Base-by-base conservation (phyloP, 2,113 vertebrate species). In the Corythaeola cristata region DNA sequence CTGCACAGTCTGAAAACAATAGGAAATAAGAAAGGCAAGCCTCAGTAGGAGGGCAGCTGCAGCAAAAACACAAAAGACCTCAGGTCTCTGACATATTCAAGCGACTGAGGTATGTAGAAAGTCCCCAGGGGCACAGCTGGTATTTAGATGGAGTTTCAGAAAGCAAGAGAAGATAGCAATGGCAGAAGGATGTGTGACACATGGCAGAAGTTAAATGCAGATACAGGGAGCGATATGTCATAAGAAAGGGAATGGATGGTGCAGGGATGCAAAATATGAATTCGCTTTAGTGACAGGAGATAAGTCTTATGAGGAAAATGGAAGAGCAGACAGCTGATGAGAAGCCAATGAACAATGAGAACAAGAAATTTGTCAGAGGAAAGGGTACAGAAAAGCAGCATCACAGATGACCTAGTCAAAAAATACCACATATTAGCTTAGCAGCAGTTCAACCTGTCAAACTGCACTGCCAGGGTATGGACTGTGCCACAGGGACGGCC, bases 61-160 rank as follows among this genome's bases (percentile, higher is more conserved):
- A 10, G 35, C 44, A 88, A 60, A 94, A 88, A 0, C 21, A 64
- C 16, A 47, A 28, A 28, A 64, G 15, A 37, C 21, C 15, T 52
- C 47, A 47, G 12, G n/a, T 81, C 18, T 55, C 83, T 24, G 6
- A 77, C 44, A 45, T 49, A 49, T 15, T 44, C 23, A 33, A 75
- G 35, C 16, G 44, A 71, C 32, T 55, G 62, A 94, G 50, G 19
- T 23, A 52, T 0, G 0, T 0, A 64, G 30, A 33, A 60, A 35
- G 11, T 83, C 45, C 44, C 20, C 50, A 52, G 28, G 23, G 72
- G 26, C 49, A 67, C 47, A 72, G 37, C 50, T 77, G 50, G 33
- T n/a, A 62, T 35, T 80, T 21, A 74, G 52, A 62, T 58, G 32
- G 44, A 60, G 73, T 27, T 75, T 39, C 24, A 80, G 55, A 80